Evolutionary conservation across 2,797 vertebrate genomes (phyloP).

Genomic region (Trachops cirrhosus): DNA sequence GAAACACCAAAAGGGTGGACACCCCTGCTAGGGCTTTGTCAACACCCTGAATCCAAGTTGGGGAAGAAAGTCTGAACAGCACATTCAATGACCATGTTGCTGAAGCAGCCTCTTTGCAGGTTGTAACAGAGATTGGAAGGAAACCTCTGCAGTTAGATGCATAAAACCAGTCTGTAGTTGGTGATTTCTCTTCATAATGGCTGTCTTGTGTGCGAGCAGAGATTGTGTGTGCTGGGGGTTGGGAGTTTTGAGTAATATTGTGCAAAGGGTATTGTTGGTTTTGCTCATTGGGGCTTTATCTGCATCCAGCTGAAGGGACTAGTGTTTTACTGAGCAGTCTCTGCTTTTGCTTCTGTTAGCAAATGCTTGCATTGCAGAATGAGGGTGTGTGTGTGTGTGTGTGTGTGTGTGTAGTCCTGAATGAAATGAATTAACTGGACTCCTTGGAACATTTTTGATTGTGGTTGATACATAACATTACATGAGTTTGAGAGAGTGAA

Average conservation of each 20-base stretch:
- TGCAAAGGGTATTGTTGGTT: conserved; percentile 79
- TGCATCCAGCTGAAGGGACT: conserved; percentile 67
- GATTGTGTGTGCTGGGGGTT: conserved; percentile 69
- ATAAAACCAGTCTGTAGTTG: conserved; percentile 57
- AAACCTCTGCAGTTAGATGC: conserved; percentile 37
- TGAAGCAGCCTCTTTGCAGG: conserved; percentile 49
- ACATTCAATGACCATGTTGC: neutral
- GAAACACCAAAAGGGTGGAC: too few species aligned
- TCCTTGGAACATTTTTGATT: conserved; percentile 62
- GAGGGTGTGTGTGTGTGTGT: neutral
- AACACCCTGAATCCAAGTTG: neutral
- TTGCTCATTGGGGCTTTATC: conserved; percentile 69
- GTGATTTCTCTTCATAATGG: conserved; percentile 71
- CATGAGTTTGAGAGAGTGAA: conserved; percentile 53
- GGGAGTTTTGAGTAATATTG: conserved; percentile 65
- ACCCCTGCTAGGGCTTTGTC: neutral
- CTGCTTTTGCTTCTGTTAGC: conserved; percentile 73
- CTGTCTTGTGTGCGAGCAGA: conserved; percentile 69
- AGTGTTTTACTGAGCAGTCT: conserved; percentile 64
- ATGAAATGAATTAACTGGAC: conserved; percentile 57
- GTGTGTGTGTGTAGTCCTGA: neutral
- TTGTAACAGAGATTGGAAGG: conserved; percentile 48
- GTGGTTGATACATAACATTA: conserved; percentile 62
- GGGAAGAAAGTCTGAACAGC: neutral
- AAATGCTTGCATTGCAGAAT: conserved; percentile 66